Evolutionary conservation across 2,113 vertebrate species (phyloP), one percentile per base, ranked within the genome.

Genomic region (Peromyscus californicus): DNA sequence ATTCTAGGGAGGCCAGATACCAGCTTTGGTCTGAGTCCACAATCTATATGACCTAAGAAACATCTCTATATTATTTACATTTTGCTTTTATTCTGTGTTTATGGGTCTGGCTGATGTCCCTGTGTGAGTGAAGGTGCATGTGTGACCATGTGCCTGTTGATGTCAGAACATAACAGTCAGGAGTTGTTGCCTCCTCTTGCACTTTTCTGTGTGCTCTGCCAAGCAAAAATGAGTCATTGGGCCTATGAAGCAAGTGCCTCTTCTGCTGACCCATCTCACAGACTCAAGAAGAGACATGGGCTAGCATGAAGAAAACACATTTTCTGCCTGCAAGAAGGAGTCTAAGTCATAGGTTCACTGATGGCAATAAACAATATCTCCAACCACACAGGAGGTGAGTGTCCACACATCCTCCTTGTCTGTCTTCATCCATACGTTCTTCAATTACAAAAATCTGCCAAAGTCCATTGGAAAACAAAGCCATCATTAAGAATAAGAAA

Each of bases 1-100:
- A 3, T 2, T 17, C 9, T 0, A 0, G 45, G 39, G 31, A 82
- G 48, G 22, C 15, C 42, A 42, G 39, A 29, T 29, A n/a, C 42
- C 24, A 78, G n/a, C 67, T 70, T 51, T 59, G 9, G 31, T 65
- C 16, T 21, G 79, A 67, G 45, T 45, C 19, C 6, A 4, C 33
- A 57, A 48, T 48, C 45, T 54, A 72, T 61, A 91, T 45, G 9
- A 22, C 15, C 61, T 31, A 51, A 39, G 4, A 31, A 17, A 75
- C 22, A 42, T 76, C 39, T 48, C 3, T 48, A 29, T 51, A 48
- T 17, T 26, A 29, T 10, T 29, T 29, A 21, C 9, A 19, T 45
- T 72, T 72, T 72, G 36, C 22, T 29, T 15, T 42, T 36, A 70
- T 36, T 16, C 0, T 72, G 70, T 39, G 36, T 76, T 4, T 42